Conservation (phyloP, 2,113 vertebrate genomes). For the Ageneiosus marmoratus region DNA sequence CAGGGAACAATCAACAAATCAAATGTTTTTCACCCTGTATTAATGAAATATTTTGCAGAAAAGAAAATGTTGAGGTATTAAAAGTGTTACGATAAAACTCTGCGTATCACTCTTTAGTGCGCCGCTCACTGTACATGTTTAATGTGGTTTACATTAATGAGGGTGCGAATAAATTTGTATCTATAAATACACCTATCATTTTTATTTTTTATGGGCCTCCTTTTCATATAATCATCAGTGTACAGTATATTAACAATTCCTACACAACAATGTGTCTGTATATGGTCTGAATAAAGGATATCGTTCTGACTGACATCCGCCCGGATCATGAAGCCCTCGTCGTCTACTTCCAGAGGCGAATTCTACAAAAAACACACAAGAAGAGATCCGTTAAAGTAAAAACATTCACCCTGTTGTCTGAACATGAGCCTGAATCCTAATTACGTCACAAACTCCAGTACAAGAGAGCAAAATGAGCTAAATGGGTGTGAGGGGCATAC, state of each 20-base stretch:
- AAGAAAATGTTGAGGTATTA: too few species aligned
- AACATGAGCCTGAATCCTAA: neutral
- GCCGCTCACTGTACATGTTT: too few species aligned
- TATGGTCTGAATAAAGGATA: constrained; percentile 78
- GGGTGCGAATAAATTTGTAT: neutral
- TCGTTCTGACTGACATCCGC: constrained; percentile 77
- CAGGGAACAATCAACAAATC: too few species aligned
- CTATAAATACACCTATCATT: neutral
- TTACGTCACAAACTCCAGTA: neutral
- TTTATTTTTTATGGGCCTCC: neutral
- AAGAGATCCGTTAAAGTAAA: neutral
- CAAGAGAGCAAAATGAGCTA: neutral
- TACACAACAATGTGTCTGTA: neutral
- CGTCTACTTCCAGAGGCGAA: constrained; percentile 86
- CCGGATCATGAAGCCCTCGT: constrained; percentile 91
- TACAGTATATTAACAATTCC: neutral
- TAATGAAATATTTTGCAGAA: neutral
- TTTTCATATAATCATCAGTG: neutral
- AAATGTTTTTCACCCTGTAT: too few species aligned
- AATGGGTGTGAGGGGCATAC: neutral
- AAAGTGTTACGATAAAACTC: too few species aligned
- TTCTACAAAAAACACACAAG: constrained; percentile 68
- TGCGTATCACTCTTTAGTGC: neutral
- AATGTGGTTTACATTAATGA: neutral
- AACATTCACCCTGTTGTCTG: neutral